phyloP scores from a whole-genome alignment of 2,113 vertebrate species.

The Illadopsis cleaveri region DNA sequence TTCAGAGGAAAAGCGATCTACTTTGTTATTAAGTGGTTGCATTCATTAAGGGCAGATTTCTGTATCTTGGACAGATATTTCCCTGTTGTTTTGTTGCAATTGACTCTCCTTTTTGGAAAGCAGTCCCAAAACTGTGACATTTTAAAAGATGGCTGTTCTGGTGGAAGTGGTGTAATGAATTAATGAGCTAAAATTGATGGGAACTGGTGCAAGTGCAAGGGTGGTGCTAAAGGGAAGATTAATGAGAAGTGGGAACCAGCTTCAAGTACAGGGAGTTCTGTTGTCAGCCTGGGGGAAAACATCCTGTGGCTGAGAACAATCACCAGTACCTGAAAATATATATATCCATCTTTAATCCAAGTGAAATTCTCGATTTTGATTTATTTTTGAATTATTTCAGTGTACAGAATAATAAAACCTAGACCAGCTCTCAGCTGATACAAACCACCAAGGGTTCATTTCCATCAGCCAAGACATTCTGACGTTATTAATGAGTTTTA shows the following conservation, averaged over 20 bases:
- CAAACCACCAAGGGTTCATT: not conserved
- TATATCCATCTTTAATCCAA: not conserved
- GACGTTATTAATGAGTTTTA: not conserved
- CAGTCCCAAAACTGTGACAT: not conserved
- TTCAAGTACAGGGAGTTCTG: not conserved
- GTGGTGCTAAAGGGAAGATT: not conserved
- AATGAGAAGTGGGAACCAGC: not conserved
- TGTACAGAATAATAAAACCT: not conserved
- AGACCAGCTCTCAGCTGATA: not conserved
- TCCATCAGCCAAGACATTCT: not conserved
- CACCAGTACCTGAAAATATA: not conserved
- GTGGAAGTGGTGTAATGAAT: not conserved
- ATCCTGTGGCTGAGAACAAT: not conserved
- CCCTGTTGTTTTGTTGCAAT: not conserved
- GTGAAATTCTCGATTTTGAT: not conserved
- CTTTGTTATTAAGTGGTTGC: not conserved
- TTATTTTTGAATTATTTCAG: not conserved
- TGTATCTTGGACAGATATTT: not conserved
- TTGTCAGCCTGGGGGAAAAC: not conserved
- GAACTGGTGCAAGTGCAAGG: not conserved
- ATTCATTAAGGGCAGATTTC: not conserved
- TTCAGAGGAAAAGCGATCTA: not conserved
- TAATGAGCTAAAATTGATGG: not conserved
- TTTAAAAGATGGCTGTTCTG: not conserved
- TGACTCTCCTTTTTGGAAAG: not conserved